These are phyloP conservation scores for Harlomillsia oculata DNA, from an alignment of 1,140 invertebrate genomes.

Conservation along the genomic window DNA sequence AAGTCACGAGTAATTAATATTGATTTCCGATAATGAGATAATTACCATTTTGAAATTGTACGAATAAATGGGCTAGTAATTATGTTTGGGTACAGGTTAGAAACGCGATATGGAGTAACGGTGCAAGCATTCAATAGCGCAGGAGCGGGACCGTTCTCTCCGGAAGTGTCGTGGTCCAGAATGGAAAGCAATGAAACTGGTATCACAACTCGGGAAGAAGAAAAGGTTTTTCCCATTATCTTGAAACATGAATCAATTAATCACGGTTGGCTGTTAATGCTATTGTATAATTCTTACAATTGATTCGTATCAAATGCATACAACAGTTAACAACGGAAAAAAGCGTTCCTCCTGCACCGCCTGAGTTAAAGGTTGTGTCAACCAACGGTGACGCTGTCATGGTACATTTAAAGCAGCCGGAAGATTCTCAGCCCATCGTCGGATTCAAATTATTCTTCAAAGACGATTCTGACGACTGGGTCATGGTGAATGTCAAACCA, in stretches of 20 bases:
- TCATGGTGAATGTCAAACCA: not conserved
- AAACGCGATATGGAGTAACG: constrained; percentile 10
- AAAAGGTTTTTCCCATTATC: no score
- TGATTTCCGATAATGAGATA: not conserved
- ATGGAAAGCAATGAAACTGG: no score
- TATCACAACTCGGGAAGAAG: no score
- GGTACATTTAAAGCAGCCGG: constrained; percentile 2
- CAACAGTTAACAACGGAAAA: no score
- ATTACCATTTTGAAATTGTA: not conserved
- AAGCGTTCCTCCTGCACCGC: not conserved
- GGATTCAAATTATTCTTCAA: constrained; percentile 9
- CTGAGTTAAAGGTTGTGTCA: not conserved
- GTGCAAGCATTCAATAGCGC: constrained; percentile 19
- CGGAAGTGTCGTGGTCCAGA: constrained; percentile 6
- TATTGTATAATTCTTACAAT: no score
- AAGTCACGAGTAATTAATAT: constrained; percentile 15
- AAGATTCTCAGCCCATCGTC: not conserved
- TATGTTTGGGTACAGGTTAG: not conserved
- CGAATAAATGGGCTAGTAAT: not conserved
- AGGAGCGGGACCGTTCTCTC: constrained; percentile 17
- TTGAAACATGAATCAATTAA: no score
- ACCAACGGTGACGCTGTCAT: not conserved
- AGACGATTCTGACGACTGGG: constrained; percentile 1
- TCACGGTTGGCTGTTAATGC: no score
- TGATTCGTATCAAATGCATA: no score